Evolutionary conservation across 2,888 invertebrate species (phyloP).

Genomic region (Luperina nickerlii): DNA sequence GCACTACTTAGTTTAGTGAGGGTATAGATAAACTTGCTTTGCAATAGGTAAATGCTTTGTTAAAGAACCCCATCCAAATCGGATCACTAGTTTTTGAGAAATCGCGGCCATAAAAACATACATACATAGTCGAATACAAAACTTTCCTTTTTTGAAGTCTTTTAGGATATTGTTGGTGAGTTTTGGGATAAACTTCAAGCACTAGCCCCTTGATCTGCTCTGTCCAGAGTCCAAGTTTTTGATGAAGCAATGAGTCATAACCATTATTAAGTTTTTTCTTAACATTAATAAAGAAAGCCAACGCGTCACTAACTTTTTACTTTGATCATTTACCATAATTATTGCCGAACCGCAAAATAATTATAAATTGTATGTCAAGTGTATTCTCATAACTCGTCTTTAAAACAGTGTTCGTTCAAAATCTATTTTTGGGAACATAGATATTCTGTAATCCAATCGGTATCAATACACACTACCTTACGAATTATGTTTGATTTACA

Average conservation of each 20-base stretch:
- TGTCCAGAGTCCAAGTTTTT: too few species aligned
- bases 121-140: neutral
- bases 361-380: neutral
- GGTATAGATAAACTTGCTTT: neutral
- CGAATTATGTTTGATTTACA: too few species aligned
- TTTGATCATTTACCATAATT: constrained; percentile 6
- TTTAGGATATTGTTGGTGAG: neutral
- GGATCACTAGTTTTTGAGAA: neutral
- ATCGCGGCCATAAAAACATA: neutral
- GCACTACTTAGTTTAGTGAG: neutral
- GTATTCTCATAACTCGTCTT: too few species aligned
- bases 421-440: too few species aligned
- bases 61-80: neutral
- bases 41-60: neutral
- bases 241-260: too few species aligned
- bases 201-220: too few species aligned
- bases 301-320: neutral
- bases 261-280: neutral
- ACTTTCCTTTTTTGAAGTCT: neutral
- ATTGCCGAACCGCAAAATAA: neutral
- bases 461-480: too few species aligned
- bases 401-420: too few species aligned
- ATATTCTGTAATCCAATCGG: too few species aligned
- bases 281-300: neutral
- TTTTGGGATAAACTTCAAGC: neutral